Evolutionary conservation across 1,140 invertebrate species (phyloP).

Genomic region (Drosophila kepulauana): DNA sequence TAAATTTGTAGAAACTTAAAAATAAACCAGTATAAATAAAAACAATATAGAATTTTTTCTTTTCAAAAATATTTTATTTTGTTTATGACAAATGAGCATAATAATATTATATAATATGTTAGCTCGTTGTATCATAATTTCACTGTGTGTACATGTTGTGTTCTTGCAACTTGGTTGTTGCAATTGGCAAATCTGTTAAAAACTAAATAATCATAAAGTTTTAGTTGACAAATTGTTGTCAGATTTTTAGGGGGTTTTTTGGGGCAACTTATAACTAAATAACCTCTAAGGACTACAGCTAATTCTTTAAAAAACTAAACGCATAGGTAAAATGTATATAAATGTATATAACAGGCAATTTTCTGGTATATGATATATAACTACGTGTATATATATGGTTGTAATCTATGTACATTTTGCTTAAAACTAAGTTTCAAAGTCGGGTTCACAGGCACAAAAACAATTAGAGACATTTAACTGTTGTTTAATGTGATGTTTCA

Average conservation of each 20-base stretch:
- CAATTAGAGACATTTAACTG: slow-evolving; percentile 47
- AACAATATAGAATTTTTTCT: slow-evolving; percentile 13
- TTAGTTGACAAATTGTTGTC: slow-evolving; percentile 46
- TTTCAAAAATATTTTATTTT: slow-evolving; percentile 62
- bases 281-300: slow-evolving; percentile 75
- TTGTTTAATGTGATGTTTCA: slow-evolving; percentile 59
- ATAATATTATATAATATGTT: slow-evolving; percentile 54
- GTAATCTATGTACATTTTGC: slow-evolving; percentile 66
- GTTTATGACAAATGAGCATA: slow-evolving; percentile 61
- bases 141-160: slow-evolving; percentile 42
- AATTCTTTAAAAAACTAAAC: slow-evolving; percentile 62
- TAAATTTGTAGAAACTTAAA: background rate
- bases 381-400: slow-evolving; percentile 16
- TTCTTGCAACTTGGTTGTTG: slow-evolving; percentile 27
- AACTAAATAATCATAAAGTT: slow-evolving; percentile 74
- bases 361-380: slow-evolving; percentile 66
- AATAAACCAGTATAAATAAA: slow-evolving; percentile 11
- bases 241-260: slow-evolving; percentile 31
- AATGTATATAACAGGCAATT: slow-evolving; percentile 83
- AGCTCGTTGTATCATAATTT: slow-evolving; percentile 65
- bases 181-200: slow-evolving; percentile 48
- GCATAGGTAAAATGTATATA: slow-evolving; percentile 68
- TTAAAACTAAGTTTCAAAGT: slow-evolving; percentile 69
- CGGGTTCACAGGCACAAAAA: slow-evolving; percentile 63
- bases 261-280: slow-evolving; percentile 72